phyloP scores from a whole-genome alignment of 2,113 vertebrate species.

The Anseranas semipalmata region DNA sequence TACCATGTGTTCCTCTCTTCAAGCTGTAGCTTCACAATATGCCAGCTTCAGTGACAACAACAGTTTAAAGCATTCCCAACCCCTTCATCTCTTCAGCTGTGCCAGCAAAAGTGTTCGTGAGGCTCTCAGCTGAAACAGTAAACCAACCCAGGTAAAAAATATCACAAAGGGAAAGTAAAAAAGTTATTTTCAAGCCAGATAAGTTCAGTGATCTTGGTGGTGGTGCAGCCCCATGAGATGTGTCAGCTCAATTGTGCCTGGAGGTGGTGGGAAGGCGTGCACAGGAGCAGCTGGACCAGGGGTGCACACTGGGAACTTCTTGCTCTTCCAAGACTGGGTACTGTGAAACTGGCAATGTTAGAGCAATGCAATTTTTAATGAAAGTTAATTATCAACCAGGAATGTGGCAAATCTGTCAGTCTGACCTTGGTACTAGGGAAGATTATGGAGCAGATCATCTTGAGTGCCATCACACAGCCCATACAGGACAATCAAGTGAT shows the following conservation, averaged over 20 bases:
- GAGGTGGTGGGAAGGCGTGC: background rate
- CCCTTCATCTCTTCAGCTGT: background rate
- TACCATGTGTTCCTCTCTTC: background rate
- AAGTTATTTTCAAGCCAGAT: background rate
- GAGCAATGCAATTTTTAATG: background rate
- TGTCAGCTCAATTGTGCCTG: background rate
- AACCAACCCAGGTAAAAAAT: background rate
- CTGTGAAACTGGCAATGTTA: background rate
- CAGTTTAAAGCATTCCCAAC: background rate
- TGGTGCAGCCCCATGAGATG: background rate
- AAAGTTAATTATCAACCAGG: background rate
- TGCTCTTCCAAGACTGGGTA: background rate
- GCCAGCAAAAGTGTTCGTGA: background rate
- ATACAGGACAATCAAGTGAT: background rate
- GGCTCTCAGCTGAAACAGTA: background rate
- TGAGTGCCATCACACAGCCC: background rate
- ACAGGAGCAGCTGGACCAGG: background rate
- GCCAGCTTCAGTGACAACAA: background rate
- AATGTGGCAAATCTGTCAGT: background rate
- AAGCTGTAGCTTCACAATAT: background rate
- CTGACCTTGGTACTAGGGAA: background rate
- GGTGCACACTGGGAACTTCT: fast-evolving
- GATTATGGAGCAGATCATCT: background rate
- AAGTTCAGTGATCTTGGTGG: background rate
- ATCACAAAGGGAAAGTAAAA: background rate